These are phyloP conservation scores for Muraenolepis orangiensis DNA, from an alignment of 2,797 vertebrate genomes.

Conservation along the genomic window DNA sequence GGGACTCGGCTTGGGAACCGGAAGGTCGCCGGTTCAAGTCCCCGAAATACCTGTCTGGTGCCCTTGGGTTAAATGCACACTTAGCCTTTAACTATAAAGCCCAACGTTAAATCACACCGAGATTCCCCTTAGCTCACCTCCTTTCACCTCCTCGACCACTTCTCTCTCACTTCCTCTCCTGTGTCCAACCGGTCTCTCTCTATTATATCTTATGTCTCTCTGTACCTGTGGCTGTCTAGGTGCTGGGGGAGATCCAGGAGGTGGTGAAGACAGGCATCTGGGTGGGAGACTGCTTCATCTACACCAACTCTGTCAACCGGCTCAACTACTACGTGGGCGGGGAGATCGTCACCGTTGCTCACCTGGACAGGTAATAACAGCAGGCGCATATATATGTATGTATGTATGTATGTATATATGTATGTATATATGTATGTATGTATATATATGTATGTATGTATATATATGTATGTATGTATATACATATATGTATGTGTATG, in stretches of 20 bases:
- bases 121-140: not conserved
- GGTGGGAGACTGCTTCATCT: constrained; percentile 96
- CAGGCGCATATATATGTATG: not conserved
- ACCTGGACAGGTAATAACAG: constrained; percentile 81
- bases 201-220: too few species aligned
- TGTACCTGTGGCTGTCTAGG: constrained; percentile 52
- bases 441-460: too few species aligned
- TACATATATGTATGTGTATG: too few species aligned
- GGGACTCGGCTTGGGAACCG: too few species aligned
- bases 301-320: constrained; percentile 92
- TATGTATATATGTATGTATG: too few species aligned
- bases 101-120: not conserved
- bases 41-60: too few species aligned
- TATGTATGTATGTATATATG: too few species aligned
- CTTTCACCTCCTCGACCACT: not conserved
- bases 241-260: constrained; percentile 88
- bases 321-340: constrained; percentile 94
- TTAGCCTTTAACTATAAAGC: too few species aligned
- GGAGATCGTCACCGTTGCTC: constrained; percentile 93
- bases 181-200: not conserved
- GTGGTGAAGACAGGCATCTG: constrained; percentile 91
- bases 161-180: not conserved
- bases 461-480: too few species aligned
- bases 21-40: too few species aligned
- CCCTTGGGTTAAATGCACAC: too few species aligned